A percentile compares a stretch with the other conserved stretches of the same genome.
phyloP scores from a whole-genome alignment of 2,113 vertebrate genomes.

The Oncorhynchus gorbuscha region DNA sequence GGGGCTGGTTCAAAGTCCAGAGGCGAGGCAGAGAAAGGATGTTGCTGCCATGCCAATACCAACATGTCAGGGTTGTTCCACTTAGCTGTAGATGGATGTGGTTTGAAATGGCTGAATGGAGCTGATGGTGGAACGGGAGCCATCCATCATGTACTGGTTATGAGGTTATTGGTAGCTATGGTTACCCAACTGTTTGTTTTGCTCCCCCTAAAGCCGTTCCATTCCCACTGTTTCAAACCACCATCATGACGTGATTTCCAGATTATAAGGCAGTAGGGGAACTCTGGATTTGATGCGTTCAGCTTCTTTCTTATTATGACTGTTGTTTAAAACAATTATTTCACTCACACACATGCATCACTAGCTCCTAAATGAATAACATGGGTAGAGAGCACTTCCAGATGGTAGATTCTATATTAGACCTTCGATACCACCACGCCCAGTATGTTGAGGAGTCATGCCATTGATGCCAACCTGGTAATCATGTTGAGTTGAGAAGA shows the following conservation, averaged over 20 bases:
- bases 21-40: conserved; percentile 5
- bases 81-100: conserved; percentile 38
- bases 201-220: conserved; percentile 54
- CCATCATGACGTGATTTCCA: conserved; percentile 3
- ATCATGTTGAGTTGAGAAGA: background rate
- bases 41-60: conserved; percentile 42
- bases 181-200: conserved; percentile 58
- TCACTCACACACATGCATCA: conserved; percentile 11
- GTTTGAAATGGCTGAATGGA: conserved; percentile 39
- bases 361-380: too few species aligned
- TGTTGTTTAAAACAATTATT: conserved; percentile 52
- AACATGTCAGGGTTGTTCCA: conserved; percentile 40
- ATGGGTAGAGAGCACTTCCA: too few species aligned
- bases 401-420: too few species aligned
- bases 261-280: background rate
- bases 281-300: conserved; percentile 53
- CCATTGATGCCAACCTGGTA: conserved; percentile 18
- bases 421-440: background rate
- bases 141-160: conserved; percentile 22
- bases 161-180: conserved; percentile 54
- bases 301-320: conserved; percentile 20
- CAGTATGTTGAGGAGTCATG: conserved; percentile 50
- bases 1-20: background rate
- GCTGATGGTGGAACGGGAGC: conserved; percentile 31
- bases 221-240: conserved; percentile 52